phyloP scores from a whole-genome alignment of 2,113 vertebrate genomes.

The Gopherus evgoodei region DNA sequence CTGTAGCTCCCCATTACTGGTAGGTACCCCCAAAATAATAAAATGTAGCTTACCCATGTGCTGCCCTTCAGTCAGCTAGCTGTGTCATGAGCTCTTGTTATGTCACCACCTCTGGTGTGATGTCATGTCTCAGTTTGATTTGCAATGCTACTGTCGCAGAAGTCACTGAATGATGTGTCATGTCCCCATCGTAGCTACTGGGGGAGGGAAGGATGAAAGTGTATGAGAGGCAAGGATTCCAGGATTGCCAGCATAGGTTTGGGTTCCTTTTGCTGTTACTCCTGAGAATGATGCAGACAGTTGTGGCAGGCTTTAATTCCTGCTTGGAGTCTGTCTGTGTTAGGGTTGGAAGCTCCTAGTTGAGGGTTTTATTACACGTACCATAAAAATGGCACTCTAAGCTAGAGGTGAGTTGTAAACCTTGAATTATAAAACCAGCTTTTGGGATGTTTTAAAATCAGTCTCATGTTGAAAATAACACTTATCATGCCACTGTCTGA shows the following conservation, averaged over 20 bases:
- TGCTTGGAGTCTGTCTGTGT: neutral
- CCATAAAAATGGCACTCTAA: neutral
- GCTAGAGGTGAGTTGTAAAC: neutral
- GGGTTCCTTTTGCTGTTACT: neutral
- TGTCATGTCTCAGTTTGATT: neutral
- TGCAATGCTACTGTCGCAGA: neutral
- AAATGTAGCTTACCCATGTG: neutral
- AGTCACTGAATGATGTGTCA: neutral
- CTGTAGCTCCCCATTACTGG: neutral
- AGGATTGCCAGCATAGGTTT: fast-evolving
- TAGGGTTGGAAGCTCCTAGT: neutral
- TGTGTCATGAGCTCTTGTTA: neutral
- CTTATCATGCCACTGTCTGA: neutral
- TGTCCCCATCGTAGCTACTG: neutral
- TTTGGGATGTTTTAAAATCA: neutral
- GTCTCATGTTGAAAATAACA: neutral
- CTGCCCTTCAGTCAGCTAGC: neutral
- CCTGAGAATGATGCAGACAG: neutral
- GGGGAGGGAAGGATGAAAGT: neutral
- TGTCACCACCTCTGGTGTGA: neutral
- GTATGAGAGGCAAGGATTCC: fast-evolving
- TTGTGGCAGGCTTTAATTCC: neutral
- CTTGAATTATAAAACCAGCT: neutral
- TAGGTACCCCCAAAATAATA: neutral
- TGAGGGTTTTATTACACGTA: neutral